Conservation (phyloP, 1,140 invertebrate species). For the Papilio polytes region DNA sequence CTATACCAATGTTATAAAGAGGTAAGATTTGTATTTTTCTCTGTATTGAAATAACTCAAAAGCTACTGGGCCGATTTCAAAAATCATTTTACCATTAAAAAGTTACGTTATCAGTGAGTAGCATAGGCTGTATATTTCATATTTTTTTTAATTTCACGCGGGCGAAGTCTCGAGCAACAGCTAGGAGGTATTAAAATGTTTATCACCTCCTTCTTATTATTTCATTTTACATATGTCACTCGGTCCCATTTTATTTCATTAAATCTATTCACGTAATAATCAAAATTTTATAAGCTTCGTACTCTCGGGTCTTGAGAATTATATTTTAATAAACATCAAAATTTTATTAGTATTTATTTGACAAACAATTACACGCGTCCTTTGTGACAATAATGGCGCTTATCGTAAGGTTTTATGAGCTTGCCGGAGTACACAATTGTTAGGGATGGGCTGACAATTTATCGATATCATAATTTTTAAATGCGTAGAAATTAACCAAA, state of each 20-base stretch:
- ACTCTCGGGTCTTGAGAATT: constrained; percentile 60
- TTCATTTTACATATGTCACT: neutral
- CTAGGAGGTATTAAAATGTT: too few relatives aligned
- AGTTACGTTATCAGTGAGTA: too few relatives aligned
- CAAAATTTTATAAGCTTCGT: constrained; percentile 1
- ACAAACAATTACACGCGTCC: constrained; percentile 81
- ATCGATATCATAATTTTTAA: neutral
- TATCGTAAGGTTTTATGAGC: constrained; percentile 75
- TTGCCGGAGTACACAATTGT: constrained; percentile 44
- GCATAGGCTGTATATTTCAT: too few relatives aligned
- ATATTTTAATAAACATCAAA: constrained; percentile 79
- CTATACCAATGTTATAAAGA: too few relatives aligned
- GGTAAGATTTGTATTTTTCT: too few relatives aligned
- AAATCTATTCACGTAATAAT: constrained; percentile 10
- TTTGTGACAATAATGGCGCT: constrained; percentile 79
- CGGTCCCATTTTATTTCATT: neutral
- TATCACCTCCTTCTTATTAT: neutral
- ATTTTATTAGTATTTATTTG: constrained; percentile 82
- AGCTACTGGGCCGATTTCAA: too few relatives aligned
- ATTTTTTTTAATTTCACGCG: too few relatives aligned
- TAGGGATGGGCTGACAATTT: constrained; percentile 50
- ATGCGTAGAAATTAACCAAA: neutral
- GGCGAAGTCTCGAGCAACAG: too few relatives aligned
- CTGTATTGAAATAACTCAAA: too few relatives aligned
- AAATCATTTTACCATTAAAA: too few relatives aligned